Base-by-base conservation (phyloP, 2,888 invertebrate species). In the Hirtodrosophila trivittata region DNA sequence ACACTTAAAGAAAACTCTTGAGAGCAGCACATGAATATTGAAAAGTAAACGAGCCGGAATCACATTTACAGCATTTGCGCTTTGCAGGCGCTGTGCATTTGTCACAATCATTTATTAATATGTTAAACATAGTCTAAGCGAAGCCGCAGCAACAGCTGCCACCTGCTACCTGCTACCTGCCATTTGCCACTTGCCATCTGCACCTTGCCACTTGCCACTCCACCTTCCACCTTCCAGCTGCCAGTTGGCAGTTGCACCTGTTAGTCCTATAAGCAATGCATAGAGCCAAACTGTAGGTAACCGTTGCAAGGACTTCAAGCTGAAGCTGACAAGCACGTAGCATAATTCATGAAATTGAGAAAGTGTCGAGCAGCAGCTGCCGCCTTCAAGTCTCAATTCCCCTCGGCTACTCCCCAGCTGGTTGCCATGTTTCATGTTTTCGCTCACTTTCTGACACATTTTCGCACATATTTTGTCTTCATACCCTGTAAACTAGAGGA, bases 21-120 rank as follows among this genome's bases (percentile, higher is more conserved):
- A n/a, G 6, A 18, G 50, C 30, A 13, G 5, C 14, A 28, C 25
- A 32, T 55, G 35, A 55, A 59, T 47, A 45, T 42, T 43, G 46
- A 13, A 42, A 37, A 16, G 16, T 18, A 51, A 52, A 18, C 26
- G 46, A 35, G 13, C 47, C 47, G 38, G 52, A 56, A 52, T 66
- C 63, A 62, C 58, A 65, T 70, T 70, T 57, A 54, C 66, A 67
- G 54, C 54, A 60, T 52, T 51, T 55, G 21, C 50, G 60, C 38
- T 50, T 62, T 56, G 73, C 62, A 66, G 52, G 33, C 62, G 46
- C 46, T 56, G 65, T 80, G 69, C 75, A 70, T 81, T 77, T 81
- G 82, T 81, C 85, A 72, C 65, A 77, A 77, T 85, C 77, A 83
- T 83, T 85, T 87, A 85, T 83, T 82, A 75, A 83, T 81, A 81